Evolutionary conservation across 2,113 vertebrate species (phyloP).

Genomic region (Campylomormyrus numenius): DNA sequence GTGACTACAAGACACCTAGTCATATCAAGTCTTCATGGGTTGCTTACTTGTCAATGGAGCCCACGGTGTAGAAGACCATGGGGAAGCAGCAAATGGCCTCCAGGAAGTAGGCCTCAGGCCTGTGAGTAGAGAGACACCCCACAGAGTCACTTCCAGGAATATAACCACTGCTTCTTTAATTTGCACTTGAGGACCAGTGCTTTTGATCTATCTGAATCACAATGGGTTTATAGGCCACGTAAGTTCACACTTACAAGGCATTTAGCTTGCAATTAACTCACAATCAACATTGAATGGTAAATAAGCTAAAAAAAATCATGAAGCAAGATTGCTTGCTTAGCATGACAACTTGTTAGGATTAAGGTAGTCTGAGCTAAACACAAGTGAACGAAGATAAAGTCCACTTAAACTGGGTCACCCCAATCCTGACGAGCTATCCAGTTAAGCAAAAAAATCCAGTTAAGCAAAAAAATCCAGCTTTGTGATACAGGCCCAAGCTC

Average conservation of each 20-base stretch:
- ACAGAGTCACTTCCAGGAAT: neutral
- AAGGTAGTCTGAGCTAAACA: too few relatives aligned
- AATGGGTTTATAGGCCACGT: neutral
- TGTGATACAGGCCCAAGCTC: too few relatives aligned
- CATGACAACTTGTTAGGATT: too few relatives aligned
- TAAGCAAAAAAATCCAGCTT: too few relatives aligned
- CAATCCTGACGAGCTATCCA: too few relatives aligned
- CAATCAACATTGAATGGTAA: neutral
- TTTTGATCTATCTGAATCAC: neutral
- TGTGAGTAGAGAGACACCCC: conserved; percentile 36
- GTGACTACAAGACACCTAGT: neutral
- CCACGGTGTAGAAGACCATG: conserved; percentile 75
- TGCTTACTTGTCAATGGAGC: conserved; percentile 74
- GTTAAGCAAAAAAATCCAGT: too few relatives aligned
- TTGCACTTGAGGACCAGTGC: neutral
- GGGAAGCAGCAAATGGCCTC: conserved; percentile 77
- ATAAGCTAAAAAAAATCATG: neutral
- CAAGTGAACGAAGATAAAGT: too few relatives aligned
- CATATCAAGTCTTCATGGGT: neutral
- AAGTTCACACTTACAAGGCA: neutral
- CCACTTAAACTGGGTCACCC: too few relatives aligned
- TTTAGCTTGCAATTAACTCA: neutral
- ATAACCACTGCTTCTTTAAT: neutral
- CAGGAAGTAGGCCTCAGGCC: conserved; percentile 71
- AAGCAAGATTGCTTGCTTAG: neutral